Evolutionary conservation across 2,113 vertebrate species (phyloP).

Genomic region (Cryptomyrus ogoouensis): DNA sequence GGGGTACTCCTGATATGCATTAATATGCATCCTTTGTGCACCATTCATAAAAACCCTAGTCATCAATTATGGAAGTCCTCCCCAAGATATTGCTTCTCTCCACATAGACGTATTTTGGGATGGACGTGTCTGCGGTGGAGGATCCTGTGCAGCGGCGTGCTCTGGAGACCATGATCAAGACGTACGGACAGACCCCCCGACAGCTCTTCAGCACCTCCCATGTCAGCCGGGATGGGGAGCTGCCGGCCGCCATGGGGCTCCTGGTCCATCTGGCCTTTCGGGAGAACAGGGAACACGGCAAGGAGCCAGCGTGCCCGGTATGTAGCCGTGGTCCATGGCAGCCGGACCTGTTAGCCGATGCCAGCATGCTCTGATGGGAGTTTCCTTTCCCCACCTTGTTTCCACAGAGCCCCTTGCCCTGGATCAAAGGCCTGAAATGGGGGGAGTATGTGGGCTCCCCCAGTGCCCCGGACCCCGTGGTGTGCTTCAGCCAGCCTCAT

Average conservation of each 20-base stretch:
- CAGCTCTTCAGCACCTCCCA: conserved; percentile 86
- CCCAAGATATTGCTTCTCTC: background rate
- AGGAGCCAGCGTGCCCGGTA: conserved; percentile 82
- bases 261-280: conserved; percentile 93
- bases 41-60: background rate
- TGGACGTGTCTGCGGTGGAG: conserved; percentile 96
- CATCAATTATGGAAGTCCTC: background rate
- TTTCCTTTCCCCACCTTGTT: conserved; percentile 9
- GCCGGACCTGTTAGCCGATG: background rate
- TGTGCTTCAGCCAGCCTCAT: conserved; percentile 95
- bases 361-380: background rate
- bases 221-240: conserved; percentile 81
- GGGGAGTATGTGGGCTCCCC: conserved; percentile 95
- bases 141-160: conserved; percentile 94
- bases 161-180: conserved; percentile 98
- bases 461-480: conserved; percentile 83
- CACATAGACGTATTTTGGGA: conserved; percentile 89
- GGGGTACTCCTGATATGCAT: background rate
- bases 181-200: conserved; percentile 90
- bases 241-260: conserved; percentile 88
- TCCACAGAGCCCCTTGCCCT: conserved; percentile 82
- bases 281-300: conserved; percentile 77
- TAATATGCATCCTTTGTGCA: conserved; percentile 34
- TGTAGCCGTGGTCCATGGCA: conserved; percentile 8
- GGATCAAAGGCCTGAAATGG: conserved; percentile 97